Evolutionary conservation across 2,888 invertebrate genomes (phyloP).

Genomic region (Fragum sueziense): DNA sequence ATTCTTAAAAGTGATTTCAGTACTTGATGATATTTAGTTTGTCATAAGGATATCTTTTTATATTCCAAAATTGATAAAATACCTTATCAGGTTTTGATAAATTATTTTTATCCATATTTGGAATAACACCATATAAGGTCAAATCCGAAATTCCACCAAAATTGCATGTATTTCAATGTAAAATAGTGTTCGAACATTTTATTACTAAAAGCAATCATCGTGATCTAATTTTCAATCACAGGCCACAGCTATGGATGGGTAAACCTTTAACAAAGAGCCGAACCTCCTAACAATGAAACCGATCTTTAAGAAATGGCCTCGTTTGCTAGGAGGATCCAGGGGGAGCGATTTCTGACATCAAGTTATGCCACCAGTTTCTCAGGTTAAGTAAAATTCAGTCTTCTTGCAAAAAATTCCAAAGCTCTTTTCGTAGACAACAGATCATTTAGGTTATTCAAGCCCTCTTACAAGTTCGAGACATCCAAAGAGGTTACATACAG

Average conservation of each 20-base stretch:
- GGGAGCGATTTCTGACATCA: conserved; percentile 10
- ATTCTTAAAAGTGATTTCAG: background rate
- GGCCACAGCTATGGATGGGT: background rate
- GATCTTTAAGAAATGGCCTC: conserved; percentile 23
- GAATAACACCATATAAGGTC: conserved; percentile 10
- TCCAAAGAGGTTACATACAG: too few relatives aligned
- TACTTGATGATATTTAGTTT: background rate
- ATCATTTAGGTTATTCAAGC: too few relatives aligned
- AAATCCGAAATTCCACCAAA: conserved; percentile 5
- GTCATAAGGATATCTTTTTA: background rate
- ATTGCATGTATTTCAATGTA: background rate
- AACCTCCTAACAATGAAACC: conserved; percentile 8
- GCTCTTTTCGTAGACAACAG: too few relatives aligned
- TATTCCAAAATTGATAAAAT: background rate
- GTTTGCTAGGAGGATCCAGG: background rate
- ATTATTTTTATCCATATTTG: background rate
- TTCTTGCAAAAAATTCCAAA: too few relatives aligned
- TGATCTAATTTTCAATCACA: too few relatives aligned
- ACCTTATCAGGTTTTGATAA: too few relatives aligned
- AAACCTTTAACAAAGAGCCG: background rate
- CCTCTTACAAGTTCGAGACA: too few relatives aligned
- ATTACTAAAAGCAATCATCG: too few relatives aligned
- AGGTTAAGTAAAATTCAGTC: conserved; percentile 22
- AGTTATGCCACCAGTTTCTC: conserved; percentile 64
- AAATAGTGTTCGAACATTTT: conserved; percentile 1